These are phyloP conservation scores for Orchesella flavescens DNA, from an alignment of 2,888 invertebrate genomes.

Conservation along the genomic window DNA sequence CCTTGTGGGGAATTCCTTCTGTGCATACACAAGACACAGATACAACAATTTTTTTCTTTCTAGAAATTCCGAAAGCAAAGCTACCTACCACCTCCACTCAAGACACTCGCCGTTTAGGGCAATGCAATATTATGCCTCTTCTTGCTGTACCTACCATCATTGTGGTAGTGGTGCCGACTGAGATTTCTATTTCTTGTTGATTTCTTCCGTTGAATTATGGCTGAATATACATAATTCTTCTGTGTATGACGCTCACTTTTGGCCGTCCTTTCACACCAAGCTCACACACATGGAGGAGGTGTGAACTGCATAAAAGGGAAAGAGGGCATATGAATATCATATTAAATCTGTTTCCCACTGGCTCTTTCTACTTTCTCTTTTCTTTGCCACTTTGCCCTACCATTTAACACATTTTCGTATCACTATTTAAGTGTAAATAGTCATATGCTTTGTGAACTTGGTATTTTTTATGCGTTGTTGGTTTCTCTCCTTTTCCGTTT, in stretches of 20 bases:
- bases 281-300: background rate
- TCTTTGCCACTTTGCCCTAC: background rate
- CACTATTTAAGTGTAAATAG: background rate
- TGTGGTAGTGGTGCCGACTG: slow-evolving; percentile 20
- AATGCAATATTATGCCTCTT: no score
- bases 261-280: background rate
- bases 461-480: background rate
- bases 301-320: slow-evolving; percentile 27
- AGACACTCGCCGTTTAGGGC: no score
- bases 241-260: background rate
- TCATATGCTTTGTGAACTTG: background rate
- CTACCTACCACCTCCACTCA: no score
- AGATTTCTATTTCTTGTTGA: slow-evolving; percentile 37
- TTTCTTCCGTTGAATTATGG: slow-evolving; percentile 40
- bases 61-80: no score
- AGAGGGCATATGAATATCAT: slow-evolving; percentile 23
- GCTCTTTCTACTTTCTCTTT: background rate
- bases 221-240: slow-evolving; percentile 2
- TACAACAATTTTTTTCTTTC: no score
- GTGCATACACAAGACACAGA: no score
- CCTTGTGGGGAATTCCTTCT: no score
- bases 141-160: slow-evolving; percentile 14
- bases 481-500: background rate
- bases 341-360: background rate
- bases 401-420: background rate